Evolutionary conservation across 1,140 invertebrate genomes (phyloP).

Genomic region (Neuroterus valhalla): DNA sequence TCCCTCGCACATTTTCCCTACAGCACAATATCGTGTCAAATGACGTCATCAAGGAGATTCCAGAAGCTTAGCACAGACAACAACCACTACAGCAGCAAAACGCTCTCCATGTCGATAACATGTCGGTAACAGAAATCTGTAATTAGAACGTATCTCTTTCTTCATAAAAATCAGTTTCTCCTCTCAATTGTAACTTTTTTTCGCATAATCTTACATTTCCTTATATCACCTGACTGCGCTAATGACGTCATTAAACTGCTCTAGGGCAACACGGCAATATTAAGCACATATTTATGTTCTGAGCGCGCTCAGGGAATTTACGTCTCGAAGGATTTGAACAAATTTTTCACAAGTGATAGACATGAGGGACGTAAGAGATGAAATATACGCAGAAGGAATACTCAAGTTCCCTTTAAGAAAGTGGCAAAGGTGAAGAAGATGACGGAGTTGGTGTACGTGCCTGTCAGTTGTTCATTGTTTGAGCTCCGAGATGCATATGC

Average conservation of each 20-base stretch:
- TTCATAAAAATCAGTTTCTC: no score
- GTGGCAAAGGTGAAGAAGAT: slow-evolving; percentile 12
- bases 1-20: no score
- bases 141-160: no score
- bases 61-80: no score
- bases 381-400: background rate
- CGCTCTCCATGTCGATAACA: no score
- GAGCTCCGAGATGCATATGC: background rate
- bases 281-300: slow-evolving; percentile 8
- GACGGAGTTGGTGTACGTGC: slow-evolving; percentile 4
- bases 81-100: no score
- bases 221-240: background rate
- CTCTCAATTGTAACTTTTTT: background rate
- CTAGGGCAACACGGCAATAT: background rate
- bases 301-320: slow-evolving; percentile 4
- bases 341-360: background rate
- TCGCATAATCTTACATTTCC: background rate
- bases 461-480: slow-evolving; percentile 21
- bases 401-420: slow-evolving; percentile 15
- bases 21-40: no score
- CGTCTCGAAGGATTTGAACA: slow-evolving; percentile 11
- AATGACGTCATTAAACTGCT: slow-evolving; percentile 15
- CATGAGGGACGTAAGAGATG: background rate
- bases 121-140: no score
- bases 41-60: no score